phyloP scores from a whole-genome alignment of 2,888 invertebrate species.

The Sturmia bella region DNA sequence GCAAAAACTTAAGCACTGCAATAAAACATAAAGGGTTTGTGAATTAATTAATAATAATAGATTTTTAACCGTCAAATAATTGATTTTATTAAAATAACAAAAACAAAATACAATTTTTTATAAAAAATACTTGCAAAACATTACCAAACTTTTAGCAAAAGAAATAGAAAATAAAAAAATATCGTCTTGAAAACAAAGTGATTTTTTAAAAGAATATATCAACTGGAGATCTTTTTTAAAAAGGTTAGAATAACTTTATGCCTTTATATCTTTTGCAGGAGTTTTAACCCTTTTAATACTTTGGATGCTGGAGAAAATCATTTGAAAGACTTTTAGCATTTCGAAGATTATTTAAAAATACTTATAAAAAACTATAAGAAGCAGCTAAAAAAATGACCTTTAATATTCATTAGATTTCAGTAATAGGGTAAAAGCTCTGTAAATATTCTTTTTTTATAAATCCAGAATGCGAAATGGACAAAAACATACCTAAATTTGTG shows the following conservation, averaged over 20 bases:
- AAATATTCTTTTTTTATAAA: too few relatives aligned
- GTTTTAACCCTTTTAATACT: too few relatives aligned
- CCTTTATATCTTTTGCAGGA: background rate
- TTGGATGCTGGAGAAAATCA: too few relatives aligned
- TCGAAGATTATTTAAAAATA: too few relatives aligned
- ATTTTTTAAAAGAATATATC: constrained; percentile 56
- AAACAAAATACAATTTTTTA: constrained; percentile 42
- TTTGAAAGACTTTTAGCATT: too few relatives aligned
- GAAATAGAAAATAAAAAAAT: constrained; percentile 24
- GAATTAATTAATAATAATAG: constrained; percentile 55
- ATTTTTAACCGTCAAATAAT: constrained; percentile 36
- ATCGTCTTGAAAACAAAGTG: constrained; percentile 47
- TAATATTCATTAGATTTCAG: too few relatives aligned
- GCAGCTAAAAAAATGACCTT: too few relatives aligned
- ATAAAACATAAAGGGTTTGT: constrained; percentile 68
- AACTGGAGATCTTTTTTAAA: constrained; percentile 62
- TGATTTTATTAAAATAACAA: constrained; percentile 38
- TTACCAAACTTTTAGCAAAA: constrained; percentile 25
- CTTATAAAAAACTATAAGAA: too few relatives aligned
- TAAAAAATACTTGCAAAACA: constrained; percentile 10
- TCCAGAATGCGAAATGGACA: too few relatives aligned
- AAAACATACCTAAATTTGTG: too few relatives aligned
- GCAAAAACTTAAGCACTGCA: constrained; percentile 61
- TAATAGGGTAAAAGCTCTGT: too few relatives aligned
- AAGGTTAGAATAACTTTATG: constrained; percentile 41